phyloP scores from a whole-genome alignment of 2,113 vertebrate genomes.

The Cynoglossus semilaevis region DNA sequence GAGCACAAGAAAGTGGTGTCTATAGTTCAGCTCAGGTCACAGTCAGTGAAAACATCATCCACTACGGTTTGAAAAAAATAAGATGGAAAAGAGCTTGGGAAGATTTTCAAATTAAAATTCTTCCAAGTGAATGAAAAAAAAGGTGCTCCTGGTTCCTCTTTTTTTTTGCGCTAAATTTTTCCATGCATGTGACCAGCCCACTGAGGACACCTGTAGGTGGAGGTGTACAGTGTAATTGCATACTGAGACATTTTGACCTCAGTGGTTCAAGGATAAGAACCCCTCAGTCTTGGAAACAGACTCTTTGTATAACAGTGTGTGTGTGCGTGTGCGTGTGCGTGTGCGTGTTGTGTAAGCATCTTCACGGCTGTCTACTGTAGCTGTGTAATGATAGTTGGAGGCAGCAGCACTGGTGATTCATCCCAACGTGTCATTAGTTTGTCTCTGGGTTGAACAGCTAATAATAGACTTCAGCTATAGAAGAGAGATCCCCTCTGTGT shows the following conservation, averaged over 20 bases:
- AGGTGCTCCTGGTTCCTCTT: no score
- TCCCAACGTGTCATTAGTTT: conserved; percentile 79
- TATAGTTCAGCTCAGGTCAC: no score
- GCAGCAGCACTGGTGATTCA: conserved; percentile 68
- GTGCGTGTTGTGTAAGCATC: conserved; percentile 30
- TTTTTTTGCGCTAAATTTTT: no score
- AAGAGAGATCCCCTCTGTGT: conserved; percentile 69
- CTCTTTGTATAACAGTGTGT: conserved; percentile 22
- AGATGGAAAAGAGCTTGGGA: no score
- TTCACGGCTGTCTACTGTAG: conserved; percentile 53
- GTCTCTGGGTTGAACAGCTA: conserved; percentile 81
- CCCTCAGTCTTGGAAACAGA: conserved; percentile 19
- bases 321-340: conserved; percentile 27
- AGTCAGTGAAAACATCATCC: no score
- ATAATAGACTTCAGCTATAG: conserved; percentile 75
- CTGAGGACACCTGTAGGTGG: no score
- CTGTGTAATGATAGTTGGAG: conserved; percentile 56
- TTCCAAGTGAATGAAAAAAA: no score
- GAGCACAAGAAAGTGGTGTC: no score
- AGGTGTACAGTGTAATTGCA: no score
- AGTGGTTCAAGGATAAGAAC: not conserved
- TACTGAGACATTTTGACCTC: not conserved
- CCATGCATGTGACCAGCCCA: no score
- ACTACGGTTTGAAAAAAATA: no score
- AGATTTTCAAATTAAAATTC: no score